A percentile compares a stretch with the other conserved stretches of the same genome.
phyloP scores from a whole-genome alignment of 2,888 invertebrate species.

The Ctena decussata region DNA sequence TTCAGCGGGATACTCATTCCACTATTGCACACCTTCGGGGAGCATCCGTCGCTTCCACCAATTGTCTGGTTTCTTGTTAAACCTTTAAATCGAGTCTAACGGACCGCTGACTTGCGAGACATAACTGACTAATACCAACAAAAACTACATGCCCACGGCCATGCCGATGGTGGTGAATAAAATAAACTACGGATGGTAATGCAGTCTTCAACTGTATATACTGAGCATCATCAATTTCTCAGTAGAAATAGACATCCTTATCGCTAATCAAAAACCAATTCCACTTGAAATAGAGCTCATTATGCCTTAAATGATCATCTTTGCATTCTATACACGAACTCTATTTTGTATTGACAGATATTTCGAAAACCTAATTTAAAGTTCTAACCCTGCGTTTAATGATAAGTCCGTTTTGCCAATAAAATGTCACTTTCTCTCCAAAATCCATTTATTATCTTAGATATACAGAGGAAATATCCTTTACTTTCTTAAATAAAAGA shows the following conservation, averaged over 20 bases:
- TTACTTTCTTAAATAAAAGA: constrained; percentile 58
- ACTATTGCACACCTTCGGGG: too few relatives aligned
- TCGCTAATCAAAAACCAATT: constrained; percentile 71
- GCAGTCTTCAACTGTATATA: constrained; percentile 28
- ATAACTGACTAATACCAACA: too few relatives aligned
- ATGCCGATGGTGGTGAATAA: too few relatives aligned
- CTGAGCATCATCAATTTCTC: constrained; percentile 63
- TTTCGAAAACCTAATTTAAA: constrained; percentile 66
- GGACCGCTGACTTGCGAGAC: too few relatives aligned
- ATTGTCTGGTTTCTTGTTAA: too few relatives aligned
- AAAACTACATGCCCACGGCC: too few relatives aligned
- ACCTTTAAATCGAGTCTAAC: too few relatives aligned
- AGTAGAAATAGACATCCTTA: constrained; percentile 62
- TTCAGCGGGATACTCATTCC: too few relatives aligned
- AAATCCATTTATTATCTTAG: constrained; percentile 58
- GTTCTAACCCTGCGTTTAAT: constrained; percentile 63
- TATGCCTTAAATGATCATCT: constrained; percentile 64
- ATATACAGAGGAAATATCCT: constrained; percentile 61
- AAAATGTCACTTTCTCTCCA: constrained; percentile 50
- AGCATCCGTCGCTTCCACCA: too few relatives aligned
- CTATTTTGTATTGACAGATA: constrained; percentile 59
- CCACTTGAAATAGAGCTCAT: constrained; percentile 66
- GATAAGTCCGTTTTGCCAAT: constrained; percentile 65
- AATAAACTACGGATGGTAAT: too few relatives aligned
- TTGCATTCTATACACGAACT: constrained; percentile 64